Evolutionary conservation across 2,113 vertebrate genomes (phyloP).

Genomic region (Mastomys coucha): DNA sequence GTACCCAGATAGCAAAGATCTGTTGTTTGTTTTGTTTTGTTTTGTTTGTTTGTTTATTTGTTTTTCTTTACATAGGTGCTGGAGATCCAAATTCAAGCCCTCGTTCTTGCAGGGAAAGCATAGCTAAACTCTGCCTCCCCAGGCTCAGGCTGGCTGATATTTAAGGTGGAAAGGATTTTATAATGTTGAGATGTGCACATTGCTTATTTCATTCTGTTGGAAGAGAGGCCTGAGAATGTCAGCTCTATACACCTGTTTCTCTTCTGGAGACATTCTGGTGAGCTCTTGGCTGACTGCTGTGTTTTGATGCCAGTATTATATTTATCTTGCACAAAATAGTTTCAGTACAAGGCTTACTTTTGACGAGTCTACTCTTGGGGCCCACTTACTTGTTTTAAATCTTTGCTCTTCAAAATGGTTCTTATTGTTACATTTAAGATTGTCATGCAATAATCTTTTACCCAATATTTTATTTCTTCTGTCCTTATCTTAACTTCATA

Average conservation of each 20-base stretch:
- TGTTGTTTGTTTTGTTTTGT: neutral
- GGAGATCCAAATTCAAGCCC: neutral
- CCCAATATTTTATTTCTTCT: neutral
- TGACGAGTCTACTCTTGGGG: neutral
- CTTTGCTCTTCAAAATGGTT: neutral
- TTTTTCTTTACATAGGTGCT: neutral
- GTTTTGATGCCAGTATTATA: neutral
- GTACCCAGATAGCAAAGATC: neutral
- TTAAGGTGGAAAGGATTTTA: neutral
- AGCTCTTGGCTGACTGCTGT: neutral
- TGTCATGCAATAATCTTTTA: neutral
- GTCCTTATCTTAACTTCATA: neutral
- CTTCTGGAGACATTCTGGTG: neutral
- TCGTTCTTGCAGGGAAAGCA: neutral
- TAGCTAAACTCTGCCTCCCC: neutral
- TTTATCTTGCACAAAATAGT: neutral
- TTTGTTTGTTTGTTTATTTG: neutral
- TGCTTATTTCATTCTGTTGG: neutral
- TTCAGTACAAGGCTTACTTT: neutral
- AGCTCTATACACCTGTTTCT: neutral
- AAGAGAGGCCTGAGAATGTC: neutral
- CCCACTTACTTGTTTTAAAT: neutral
- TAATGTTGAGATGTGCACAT: neutral
- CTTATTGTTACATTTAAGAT: conserved; percentile 1
- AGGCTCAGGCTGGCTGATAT: neutral